Base-by-base conservation (phyloP, 2,888 invertebrate genomes). In the Pyrrhia umbra region DNA sequence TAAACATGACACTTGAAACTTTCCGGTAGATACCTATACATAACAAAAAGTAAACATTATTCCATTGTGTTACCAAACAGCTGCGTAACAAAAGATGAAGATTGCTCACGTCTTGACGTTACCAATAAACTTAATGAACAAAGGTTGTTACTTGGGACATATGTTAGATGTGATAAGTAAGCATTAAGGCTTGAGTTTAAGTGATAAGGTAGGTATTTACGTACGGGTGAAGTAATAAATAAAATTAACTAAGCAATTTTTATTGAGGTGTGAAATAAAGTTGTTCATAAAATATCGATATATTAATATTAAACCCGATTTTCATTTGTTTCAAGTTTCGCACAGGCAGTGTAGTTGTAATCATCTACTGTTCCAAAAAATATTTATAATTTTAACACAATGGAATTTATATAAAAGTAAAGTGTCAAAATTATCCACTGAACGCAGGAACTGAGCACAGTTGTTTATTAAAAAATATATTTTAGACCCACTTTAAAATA, bases 31-130 rank as follows among this genome's bases (percentile, higher is more conserved):
- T 34, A 34, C 13, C 13, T 34, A n/a, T 61, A 57, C 50, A 49
- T 71, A 68, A 65, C 60, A 46, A 49, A 68, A 59, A 46, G 61
- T 34, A 61, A 79, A 75, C 66, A 63, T 68, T 58, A 54, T 70
- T 55, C 20, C 20, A 34, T 34, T 49, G 47, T 52, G 57, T 69
- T 66, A 58, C 27, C 40, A 16, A 57, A 63, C 30, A 62, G 37
- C 23, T 23, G 15, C n/a, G 43, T 46, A n/a, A 13, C 37, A 40
- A 6, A 21, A 70, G 79, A 79, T 79, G 68, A 40, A 79, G 79
- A 79, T 79, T 75, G 54, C 60, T 55, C 79, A 80, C 79, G 76
- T 43, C 9, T 63, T 52, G 37, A 34, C 45, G 50, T 46, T 16
- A 39, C 40, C 47, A 54, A 63, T 59, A 65, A 62, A 74, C 45